phyloP scores from a whole-genome alignment of 35 echinoderm and acorn worm species.

The Heliocidaris erythrogramma region DNA sequence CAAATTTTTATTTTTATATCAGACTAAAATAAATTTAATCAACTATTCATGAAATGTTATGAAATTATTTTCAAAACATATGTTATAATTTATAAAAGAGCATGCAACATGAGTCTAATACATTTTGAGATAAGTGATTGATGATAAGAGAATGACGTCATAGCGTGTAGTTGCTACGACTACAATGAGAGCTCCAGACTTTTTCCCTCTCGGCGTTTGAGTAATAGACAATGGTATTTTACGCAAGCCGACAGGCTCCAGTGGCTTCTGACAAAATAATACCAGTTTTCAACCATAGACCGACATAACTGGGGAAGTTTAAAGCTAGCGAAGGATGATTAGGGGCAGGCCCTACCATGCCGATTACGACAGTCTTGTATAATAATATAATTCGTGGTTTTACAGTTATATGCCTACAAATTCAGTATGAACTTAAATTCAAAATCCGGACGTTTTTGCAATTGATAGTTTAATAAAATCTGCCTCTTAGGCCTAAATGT shows the following conservation, averaged over 20 bases:
- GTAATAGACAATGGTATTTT: neutral
- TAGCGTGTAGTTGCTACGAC: conserved; percentile 38
- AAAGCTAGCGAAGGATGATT: no score
- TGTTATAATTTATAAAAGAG: neutral
- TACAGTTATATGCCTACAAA: no score
- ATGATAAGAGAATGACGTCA: conserved; percentile 5
- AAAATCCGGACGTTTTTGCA: no score
- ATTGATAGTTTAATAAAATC: no score
- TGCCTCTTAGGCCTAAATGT: no score
- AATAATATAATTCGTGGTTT: no score
- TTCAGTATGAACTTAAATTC: no score
- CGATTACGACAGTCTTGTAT: no score
- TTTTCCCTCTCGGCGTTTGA: neutral
- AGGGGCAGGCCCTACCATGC: no score
- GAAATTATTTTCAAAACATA: neutral
- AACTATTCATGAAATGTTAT: neutral
- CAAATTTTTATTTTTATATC: neutral
- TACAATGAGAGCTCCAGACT: neutral
- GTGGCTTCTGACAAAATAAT: neutral
- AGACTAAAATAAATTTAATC: neutral
- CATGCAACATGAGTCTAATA: neutral
- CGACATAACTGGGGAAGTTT: no score
- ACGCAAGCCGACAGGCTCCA: neutral
- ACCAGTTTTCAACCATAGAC: no score
- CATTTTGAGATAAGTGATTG: conserved; percentile 22